Percentiles rank a stretch among this genome's conserved stretches.
Conservation (phyloP, 1,140 invertebrate species). For the Rhysida immarginata region DNA sequence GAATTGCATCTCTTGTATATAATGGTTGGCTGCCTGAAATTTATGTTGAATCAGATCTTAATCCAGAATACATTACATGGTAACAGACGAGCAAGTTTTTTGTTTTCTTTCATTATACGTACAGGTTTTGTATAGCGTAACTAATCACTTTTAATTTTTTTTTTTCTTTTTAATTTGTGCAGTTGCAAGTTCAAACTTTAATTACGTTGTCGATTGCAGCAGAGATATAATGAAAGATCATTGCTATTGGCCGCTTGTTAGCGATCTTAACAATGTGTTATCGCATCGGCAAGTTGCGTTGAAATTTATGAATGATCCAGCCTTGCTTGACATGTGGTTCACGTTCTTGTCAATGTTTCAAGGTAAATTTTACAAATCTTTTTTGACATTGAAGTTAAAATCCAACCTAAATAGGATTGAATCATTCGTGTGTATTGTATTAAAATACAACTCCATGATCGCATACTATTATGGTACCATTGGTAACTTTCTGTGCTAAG, state of each 20-base stretch:
- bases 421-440: no score
- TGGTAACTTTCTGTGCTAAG: no score
- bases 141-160: no score
- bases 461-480: no score
- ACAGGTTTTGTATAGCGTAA: no score
- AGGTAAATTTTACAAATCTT: no score
- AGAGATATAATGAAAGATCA: slow-evolving; percentile 88
- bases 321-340: slow-evolving; percentile 85
- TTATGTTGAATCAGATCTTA: slow-evolving; percentile 85
- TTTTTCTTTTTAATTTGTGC: slow-evolving; percentile 17
- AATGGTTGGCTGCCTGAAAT: slow-evolving; percentile 80
- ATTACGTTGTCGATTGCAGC: slow-evolving; percentile 84
- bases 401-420: no score
- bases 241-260: slow-evolving; percentile 94
- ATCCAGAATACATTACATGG: slow-evolving; percentile 72
- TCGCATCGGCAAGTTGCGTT: slow-evolving; percentile 78
- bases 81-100: no score
- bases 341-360: slow-evolving; percentile 84
- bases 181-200: slow-evolving; percentile 64
- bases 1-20: slow-evolving; percentile 77
- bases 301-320: slow-evolving; percentile 71
- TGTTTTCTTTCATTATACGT: no score
- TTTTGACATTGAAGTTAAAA: no score
- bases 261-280: slow-evolving; percentile 92
- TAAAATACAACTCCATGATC: no score